Conservation (phyloP, 2,797 vertebrate genomes). For the Enteromius trimaculatus region DNA sequence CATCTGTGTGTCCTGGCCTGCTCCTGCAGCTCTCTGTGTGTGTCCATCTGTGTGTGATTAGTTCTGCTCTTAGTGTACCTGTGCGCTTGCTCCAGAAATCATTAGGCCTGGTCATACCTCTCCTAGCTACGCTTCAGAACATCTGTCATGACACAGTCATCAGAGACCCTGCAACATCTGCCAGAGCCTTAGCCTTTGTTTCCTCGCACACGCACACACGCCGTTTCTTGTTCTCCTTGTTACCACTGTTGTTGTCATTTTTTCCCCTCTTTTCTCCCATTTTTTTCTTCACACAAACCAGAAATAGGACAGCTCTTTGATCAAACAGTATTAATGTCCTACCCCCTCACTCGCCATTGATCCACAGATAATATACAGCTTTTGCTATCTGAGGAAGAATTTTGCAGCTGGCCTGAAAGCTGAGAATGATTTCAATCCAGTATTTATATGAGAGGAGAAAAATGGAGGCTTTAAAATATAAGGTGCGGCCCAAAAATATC, state of each 20-base stretch:
- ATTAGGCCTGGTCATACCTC: constrained; percentile 57
- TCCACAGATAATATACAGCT: constrained; percentile 40
- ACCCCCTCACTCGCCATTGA: constrained; percentile 6
- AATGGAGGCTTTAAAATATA: background rate
- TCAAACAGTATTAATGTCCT: constrained; percentile 42
- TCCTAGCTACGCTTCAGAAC: constrained; percentile 60
- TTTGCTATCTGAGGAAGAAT: background rate
- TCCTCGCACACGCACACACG: constrained; percentile 15
- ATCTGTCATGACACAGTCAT: constrained; percentile 65
- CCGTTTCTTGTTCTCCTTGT: constrained; percentile 25
- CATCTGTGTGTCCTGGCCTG: constrained; percentile 51
- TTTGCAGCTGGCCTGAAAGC: constrained; percentile 44
- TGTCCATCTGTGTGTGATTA: constrained; percentile 57
- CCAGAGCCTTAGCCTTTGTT: constrained; percentile 56
- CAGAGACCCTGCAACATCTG: constrained; percentile 59
- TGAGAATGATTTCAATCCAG: constrained; percentile 40
- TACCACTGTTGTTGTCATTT: constrained; percentile 29
- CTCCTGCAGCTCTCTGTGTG: constrained; percentile 43
- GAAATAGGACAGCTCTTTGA: constrained; percentile 43
- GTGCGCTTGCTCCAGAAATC: constrained; percentile 53
- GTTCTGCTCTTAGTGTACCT: constrained; percentile 47
- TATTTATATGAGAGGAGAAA: background rate
- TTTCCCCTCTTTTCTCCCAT: background rate
- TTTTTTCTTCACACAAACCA: constrained; percentile 21
- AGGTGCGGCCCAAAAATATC: background rate